Evolutionary conservation across 2,888 invertebrate species (phyloP).

Genomic region (Xestia xanthographa): DNA sequence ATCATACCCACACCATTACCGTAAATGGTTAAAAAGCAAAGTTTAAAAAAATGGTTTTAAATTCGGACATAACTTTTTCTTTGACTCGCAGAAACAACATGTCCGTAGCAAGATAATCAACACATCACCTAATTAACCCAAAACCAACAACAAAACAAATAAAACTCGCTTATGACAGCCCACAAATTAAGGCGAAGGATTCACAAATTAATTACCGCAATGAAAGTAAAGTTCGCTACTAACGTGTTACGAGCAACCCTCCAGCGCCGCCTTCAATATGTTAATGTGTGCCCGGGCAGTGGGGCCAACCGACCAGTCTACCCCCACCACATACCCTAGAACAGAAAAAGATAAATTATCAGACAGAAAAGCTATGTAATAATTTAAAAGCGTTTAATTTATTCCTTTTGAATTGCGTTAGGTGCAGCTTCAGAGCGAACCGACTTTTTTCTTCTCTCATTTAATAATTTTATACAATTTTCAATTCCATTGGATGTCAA

Average conservation of each 20-base stretch:
- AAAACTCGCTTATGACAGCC: slow-evolving; percentile 54
- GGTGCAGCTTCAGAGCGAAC: slow-evolving; percentile 51
- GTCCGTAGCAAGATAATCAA: slow-evolving; percentile 28
- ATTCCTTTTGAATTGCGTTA: slow-evolving; percentile 69
- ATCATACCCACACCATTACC: background rate
- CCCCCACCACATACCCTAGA: slow-evolving; percentile 54
- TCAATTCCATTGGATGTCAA: slow-evolving; percentile 53
- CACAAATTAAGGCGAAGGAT: slow-evolving; percentile 70
- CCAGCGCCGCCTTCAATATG: slow-evolving; percentile 68
- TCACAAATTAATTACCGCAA: slow-evolving; percentile 79
- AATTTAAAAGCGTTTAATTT: slow-evolving; percentile 74
- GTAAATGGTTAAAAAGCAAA: background rate
- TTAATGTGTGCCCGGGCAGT: slow-evolving; percentile 62
- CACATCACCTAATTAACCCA: slow-evolving; percentile 24
- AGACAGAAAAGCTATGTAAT: slow-evolving; percentile 70
- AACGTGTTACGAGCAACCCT: slow-evolving; percentile 74
- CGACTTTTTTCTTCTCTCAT: slow-evolving; percentile 49
- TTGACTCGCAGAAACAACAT: background rate
- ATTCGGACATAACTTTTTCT: background rate
- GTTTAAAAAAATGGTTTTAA: background rate
- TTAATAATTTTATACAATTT: slow-evolving; percentile 61
- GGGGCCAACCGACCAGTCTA: slow-evolving; percentile 21
- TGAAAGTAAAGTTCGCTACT: slow-evolving; percentile 76
- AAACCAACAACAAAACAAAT: slow-evolving; percentile 54
- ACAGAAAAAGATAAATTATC: slow-evolving; percentile 71